Percentiles rank a stretch among this genome's conserved stretches.
These are phyloP conservation scores for Embiotoca jacksoni DNA, from an alignment of 2,113 vertebrate species.

Conservation along the genomic window DNA sequence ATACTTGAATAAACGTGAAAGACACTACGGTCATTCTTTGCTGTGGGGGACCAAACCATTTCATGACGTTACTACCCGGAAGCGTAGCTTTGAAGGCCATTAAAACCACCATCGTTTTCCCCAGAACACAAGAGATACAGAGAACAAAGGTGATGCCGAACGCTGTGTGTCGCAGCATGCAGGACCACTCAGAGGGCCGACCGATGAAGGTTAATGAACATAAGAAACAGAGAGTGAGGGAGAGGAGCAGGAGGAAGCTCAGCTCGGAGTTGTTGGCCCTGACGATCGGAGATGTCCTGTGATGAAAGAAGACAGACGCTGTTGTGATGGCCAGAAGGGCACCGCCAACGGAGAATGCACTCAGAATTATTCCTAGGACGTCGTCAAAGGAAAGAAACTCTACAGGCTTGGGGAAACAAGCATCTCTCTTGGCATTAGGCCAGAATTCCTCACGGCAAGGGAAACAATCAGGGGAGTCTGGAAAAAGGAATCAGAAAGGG, in stretches of 20 bases:
- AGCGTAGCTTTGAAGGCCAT: slow-evolving; percentile 75
- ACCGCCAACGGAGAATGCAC: slow-evolving; percentile 70
- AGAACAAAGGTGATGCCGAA: too few species aligned
- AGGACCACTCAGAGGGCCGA: too few species aligned
- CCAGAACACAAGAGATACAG: slow-evolving; percentile 66
- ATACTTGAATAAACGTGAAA: slow-evolving; percentile 77
- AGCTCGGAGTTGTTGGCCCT: slow-evolving; percentile 71
- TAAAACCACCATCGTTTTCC: slow-evolving; percentile 77
- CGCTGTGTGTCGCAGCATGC: too few species aligned
- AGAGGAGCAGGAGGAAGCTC: slow-evolving; percentile 74
- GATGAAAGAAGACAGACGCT: slow-evolving; percentile 68
- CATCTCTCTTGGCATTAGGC: slow-evolving; percentile 68
- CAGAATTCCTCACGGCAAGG: slow-evolving; percentile 71
- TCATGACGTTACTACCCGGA: slow-evolving; percentile 72
- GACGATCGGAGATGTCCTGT: slow-evolving; percentile 72
- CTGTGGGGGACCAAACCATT: slow-evolving; percentile 77
- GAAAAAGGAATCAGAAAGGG: too few species aligned
- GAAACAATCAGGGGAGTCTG: slow-evolving; percentile 77
- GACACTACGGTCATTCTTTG: slow-evolving; percentile 77
- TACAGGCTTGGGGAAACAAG: slow-evolving; percentile 72
- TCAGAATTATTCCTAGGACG: slow-evolving; percentile 70
- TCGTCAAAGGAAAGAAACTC: slow-evolving; percentile 79
- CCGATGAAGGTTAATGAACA: too few species aligned
- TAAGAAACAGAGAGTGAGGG: too few species aligned
- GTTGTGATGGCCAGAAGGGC: slow-evolving; percentile 63